Evolutionary conservation across 2,797 vertebrate species (phyloP), one percentile per base, ranked within the genome.

Genomic region (Hozukius guyotensis): DNA sequence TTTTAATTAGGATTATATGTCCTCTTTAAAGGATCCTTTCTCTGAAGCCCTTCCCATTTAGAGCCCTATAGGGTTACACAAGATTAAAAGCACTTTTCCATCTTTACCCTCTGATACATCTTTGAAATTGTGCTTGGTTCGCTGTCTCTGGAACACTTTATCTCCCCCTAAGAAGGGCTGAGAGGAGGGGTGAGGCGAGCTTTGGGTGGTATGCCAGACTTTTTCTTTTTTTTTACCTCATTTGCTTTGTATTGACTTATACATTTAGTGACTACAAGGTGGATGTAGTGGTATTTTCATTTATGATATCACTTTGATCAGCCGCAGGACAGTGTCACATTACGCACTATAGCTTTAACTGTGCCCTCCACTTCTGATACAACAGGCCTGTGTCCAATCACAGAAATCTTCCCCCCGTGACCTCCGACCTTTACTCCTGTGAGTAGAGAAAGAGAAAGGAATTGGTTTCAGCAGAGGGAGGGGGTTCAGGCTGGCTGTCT

Each of bases 1-100:
- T 94, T 94, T 94, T 93, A 94, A 94, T 95, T 93, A 94, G 90
- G 93, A 93, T 94, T 94, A 93, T 88, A 94, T 94, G 92, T 94
- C 91, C 88, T 79, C 87, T 92, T 94, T 92, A 93, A 92, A 94
- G 84, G 87, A 90, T 90, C 78, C 83, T 66, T 78, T 82, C 90
- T 92, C 89, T 86, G 80, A 89, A 92, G 89, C 87, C 89, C 71
- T 87, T 87, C 88, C 89, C 90, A 87, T 93, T 94, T 92, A 91
- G 88, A 91, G 92, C 78, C 91, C 81, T 93, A 93, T 95, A 94
- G 91, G 89, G 92, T 94, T 94, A 93, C 94, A 93, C 86, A 92
- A 93, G 93, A 94, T 95, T 94, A 94, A 94, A 95, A 94, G 92
- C 92, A 92, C 93, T 94, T 94, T 93, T 94, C 92, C 93, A 93